Evolutionary conservation across 2,797 vertebrate genomes (phyloP), one percentile per base, ranked within the genome.

Genomic region (Acrocephalus scirpaceus): DNA sequence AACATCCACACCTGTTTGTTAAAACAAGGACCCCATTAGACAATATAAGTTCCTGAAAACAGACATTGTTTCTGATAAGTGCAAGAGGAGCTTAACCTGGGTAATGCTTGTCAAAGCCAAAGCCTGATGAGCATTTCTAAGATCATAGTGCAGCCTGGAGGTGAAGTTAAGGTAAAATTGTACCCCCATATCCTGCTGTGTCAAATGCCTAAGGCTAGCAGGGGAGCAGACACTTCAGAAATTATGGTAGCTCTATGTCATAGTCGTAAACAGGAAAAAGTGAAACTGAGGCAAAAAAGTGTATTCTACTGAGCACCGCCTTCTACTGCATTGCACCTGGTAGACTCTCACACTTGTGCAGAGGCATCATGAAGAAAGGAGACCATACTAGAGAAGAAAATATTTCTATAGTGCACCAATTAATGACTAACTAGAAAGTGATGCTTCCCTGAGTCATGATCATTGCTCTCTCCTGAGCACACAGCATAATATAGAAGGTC

Each of bases 41-140:
- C 27, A n/a, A 23, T 10, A 5, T 13, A 27, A 23, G 5, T 20
- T 79, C 27, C 0, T 1, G 13, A 23, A 6, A 29, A 16, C 5
- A 48, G 30, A 16, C 12, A 27, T 8, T 27, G 32, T 51, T 57
- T 58, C 38, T 58, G 19, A 1, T 20, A 50, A 79, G 10, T 21
- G 7, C 58, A 44, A 45, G 67, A 72, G 23, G 7, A 65, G 27
- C 13, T 77, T 48, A 48, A 16, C 5, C 25, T 21, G 4, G 8
- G 10, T 50, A 10, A 19, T n/a, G 4, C 25, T 50, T 56, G 23
- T 44, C 66, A 64, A 57, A 13, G 18, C 18, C 50, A 42, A 64
- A 26, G 10, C 18, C 66, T 29, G 5, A 11, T 16, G 11, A 57
- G 13, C 15, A 16, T 65, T 72, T 65, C 10, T 87, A 8, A 78